These are phyloP conservation scores for Tetragonula clypearis DNA, from an alignment of 1,140 invertebrate genomes.

Conservation along the genomic window DNA sequence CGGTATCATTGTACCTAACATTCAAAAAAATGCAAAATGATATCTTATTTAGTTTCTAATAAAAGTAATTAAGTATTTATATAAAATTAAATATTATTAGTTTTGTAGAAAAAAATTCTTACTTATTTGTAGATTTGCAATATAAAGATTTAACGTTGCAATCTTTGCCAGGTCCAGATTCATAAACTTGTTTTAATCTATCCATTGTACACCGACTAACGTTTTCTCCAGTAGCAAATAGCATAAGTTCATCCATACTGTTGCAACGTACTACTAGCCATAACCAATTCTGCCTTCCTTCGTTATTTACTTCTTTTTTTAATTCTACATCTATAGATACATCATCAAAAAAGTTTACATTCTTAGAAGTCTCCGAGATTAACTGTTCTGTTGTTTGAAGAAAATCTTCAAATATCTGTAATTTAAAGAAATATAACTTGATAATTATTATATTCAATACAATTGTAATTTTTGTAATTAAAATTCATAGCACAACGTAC, in stretches of 20 bases:
- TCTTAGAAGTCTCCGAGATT: conserved; percentile 4
- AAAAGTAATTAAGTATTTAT: background rate
- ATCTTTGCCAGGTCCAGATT: conserved; percentile 75
- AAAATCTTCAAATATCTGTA: conserved; percentile 75
- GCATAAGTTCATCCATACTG: conserved; percentile 77
- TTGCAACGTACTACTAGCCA: conserved; percentile 78
- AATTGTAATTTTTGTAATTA: background rate
- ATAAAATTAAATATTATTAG: background rate
- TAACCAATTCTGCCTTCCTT: conserved; percentile 72
- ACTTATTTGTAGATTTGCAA: conserved; percentile 78
- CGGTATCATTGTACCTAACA: conserved; percentile 69
- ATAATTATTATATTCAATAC: background rate
- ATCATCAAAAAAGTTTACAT: conserved; percentile 37
- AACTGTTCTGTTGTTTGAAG: conserved; percentile 64
- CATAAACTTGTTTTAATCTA: conserved; percentile 74
- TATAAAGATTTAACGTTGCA: conserved; percentile 80
- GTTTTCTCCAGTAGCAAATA: conserved; percentile 79
- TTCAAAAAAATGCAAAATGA: conserved; percentile 29
- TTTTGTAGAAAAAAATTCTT: conserved; percentile 48
- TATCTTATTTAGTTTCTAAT: background rate
- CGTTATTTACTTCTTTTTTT: conserved; percentile 55
- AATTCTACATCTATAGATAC: conserved; percentile 41
- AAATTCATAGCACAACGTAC: conserved; percentile 66
- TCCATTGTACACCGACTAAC: conserved; percentile 74
- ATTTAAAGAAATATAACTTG: conserved; percentile 64